phyloP scores from a whole-genome alignment of 1,140 invertebrate species.

The Fopius arisanus region DNA sequence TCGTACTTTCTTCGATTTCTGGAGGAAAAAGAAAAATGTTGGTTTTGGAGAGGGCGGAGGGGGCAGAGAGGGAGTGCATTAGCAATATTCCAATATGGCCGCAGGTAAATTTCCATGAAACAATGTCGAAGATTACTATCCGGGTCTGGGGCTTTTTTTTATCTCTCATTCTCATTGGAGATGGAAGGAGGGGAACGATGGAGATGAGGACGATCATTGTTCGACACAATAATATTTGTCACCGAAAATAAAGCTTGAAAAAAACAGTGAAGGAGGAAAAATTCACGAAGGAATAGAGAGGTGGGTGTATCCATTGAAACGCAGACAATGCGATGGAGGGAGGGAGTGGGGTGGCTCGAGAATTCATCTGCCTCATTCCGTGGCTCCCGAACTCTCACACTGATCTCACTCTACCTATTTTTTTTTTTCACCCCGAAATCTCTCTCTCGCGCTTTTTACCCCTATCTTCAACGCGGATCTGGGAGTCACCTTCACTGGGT shows the following conservation, averaged over 20 bases:
- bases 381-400: slow-evolving; percentile 16
- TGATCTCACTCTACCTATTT: not conserved
- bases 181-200: not conserved
- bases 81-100: slow-evolving; percentile 54
- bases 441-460: slow-evolving; percentile 22
- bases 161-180: not conserved
- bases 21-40: not conserved
- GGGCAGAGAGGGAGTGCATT: slow-evolving; percentile 34
- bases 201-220: slow-evolving; percentile 60
- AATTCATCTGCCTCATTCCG: slow-evolving; percentile 59
- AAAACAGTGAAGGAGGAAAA: slow-evolving; percentile 41
- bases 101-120: slow-evolving; percentile 52
- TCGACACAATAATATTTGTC: slow-evolving; percentile 66
- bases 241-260: slow-evolving; percentile 58
- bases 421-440: slow-evolving; percentile 32
- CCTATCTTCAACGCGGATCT: slow-evolving; percentile 10
- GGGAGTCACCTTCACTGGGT: not conserved
- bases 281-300: slow-evolving; percentile 52
- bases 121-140: slow-evolving; percentile 63
- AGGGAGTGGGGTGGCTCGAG: slow-evolving; percentile 30
- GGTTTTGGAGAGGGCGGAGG: not conserved
- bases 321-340: slow-evolving; percentile 57
- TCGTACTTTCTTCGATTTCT: not conserved
- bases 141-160: slow-evolving; percentile 25
- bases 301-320: slow-evolving; percentile 59